Percentiles rank a stretch among this genome's conserved stretches.
Conservation (phyloP, 2,797 vertebrate genomes). For the Mastacembelus armatus region DNA sequence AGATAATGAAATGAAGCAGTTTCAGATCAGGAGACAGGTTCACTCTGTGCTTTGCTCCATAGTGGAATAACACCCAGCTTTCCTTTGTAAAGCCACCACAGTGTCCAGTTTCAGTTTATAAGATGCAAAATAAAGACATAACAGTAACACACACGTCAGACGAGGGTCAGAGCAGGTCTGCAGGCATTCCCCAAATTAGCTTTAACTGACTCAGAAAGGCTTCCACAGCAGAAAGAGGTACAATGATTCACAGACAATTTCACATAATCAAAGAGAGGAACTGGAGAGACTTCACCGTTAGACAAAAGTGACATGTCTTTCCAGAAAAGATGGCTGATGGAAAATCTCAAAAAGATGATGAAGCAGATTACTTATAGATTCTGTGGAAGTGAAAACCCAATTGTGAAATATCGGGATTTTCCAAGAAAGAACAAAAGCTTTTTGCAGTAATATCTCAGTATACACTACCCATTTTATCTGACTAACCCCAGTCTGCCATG, state of each 20-base stretch:
- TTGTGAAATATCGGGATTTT: not conserved
- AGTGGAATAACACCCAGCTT: slow-evolving; percentile 27
- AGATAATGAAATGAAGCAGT: slow-evolving; percentile 24
- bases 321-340: not conserved
- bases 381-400: not conserved
- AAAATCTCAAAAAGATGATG: not conserved
- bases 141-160: slow-evolving; percentile 4
- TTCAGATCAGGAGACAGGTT: slow-evolving; percentile 35
- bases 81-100: slow-evolving; percentile 42
- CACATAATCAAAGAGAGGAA: not conserved
- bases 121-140: slow-evolving; percentile 16
- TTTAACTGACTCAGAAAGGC: not conserved
- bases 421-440: not conserved
- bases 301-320: too few relatives aligned
- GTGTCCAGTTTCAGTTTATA: slow-evolving; percentile 58
- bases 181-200: not conserved
- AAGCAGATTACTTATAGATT: not conserved
- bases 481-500: slow-evolving; percentile 29
- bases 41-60: slow-evolving; percentile 27
- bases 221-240: not conserved
- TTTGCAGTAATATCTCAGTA: not conserved
- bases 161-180: slow-evolving; percentile 15
- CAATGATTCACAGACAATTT: not conserved
- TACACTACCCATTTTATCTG: not conserved
- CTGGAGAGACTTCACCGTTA: too few relatives aligned